Evolutionary conservation across 1,140 invertebrate species (phyloP), one percentile per base, ranked within the genome.

Genomic region (Vollenhovia emeryi): DNA sequence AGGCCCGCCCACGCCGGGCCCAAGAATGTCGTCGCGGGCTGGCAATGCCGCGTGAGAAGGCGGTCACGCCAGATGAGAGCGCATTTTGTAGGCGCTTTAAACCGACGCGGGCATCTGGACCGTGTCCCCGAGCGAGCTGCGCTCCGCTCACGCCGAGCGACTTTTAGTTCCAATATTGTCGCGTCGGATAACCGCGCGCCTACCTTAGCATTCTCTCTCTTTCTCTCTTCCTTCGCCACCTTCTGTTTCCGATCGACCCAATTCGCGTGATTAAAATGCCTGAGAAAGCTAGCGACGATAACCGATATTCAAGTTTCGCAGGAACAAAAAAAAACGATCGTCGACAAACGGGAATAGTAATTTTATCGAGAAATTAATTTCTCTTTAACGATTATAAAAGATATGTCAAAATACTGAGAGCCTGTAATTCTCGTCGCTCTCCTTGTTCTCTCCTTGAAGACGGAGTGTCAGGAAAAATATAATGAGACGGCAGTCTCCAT

Each of bases 1-100:
- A 89, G 45, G n/a, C 76, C 76, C 88, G 78, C 84, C 88, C 78
- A 89, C 88, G 78, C 59, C 21, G 43, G 18, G 18, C 24, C 3
- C 11, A 52, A 87, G 87, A 89, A 89, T 89, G 88, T 79, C 87
- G 84, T 76, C 69, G 52, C 75, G 9, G 36, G 62, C 21, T 24
- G 24, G 48, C 60, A 76, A 59, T 79, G n/a, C 36, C 45, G 57
- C 43, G 52, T 21, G 60, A 27, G 66, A 82, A 84, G 21, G 75
- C 50, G 33, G 55, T 33, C 45, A 57, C 48, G 33, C 24, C 9
- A 59, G 74, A 87, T 85, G 43, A 78, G 86, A 88, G 24, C n/a
- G 30, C 74, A 60, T 85, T 88, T 88, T 73, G 64, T 66, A 66
- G 62, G 64, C 57, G 69, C 45, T 59, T 48, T 52, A 48, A 66